Base-by-base conservation (phyloP, 2,113 vertebrate genomes). In the Micromys minutus region DNA sequence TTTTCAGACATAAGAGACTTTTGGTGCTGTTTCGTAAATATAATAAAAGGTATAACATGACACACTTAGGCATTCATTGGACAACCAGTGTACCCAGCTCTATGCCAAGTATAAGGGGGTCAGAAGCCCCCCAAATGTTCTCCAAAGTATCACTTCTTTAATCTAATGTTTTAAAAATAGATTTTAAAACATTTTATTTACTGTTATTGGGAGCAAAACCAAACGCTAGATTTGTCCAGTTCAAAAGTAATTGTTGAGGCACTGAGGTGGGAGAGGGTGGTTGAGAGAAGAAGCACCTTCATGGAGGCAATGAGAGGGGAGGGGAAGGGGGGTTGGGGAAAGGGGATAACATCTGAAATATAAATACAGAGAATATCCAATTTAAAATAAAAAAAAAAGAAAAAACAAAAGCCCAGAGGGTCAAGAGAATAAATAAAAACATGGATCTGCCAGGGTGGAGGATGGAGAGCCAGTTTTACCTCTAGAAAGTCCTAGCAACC, bases 61-160 rank as follows among this genome's bases (percentile, higher is more conserved):
- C 42, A 34, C 21, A 63, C 26, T 59, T 45, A 42, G 47, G 22
- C 39, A 69, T 57, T 91, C 52, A 57, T 6, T 8, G 42, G 36
- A 79, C 24, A 91, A 24, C 36, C 9, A 77, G 4, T 2, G 22
- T 67, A 29, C n/a, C 7, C 45, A 91, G 22, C 21, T 29, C 17
- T 88, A 24, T 42, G 42, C 4, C 24, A 52, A 89, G 7, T 31
- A 29, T 31, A 26, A 47, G 21, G 57, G 2, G 2, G 4, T 74
- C 17, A 69, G 16, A 52, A 87, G 17, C 55, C 5, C 63, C 63
- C 77, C 24, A 7, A 81, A 59, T 26, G 85, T 15, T 10, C 19
- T 88, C 36, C 26, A 81, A 91, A 92, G n/a, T 24, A n/a, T 15
- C 57, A 3, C 17, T 95, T 34, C 13, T 94, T 94, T 80, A 91